phyloP scores from a whole-genome alignment of 2,113 vertebrate genomes.

The Pyrgilauda ruficollis region DNA sequence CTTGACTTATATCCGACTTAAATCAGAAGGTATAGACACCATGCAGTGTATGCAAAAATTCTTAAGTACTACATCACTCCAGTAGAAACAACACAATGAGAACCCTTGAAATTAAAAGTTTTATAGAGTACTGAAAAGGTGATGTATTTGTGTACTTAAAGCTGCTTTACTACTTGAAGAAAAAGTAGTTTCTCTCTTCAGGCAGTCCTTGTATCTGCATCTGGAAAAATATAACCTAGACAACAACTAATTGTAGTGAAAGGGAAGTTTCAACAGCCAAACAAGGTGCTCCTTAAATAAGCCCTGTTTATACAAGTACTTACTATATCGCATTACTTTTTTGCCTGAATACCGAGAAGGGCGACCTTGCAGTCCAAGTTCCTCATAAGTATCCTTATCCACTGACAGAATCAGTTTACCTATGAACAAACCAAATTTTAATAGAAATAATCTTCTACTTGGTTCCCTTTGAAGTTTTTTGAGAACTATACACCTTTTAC shows the following conservation, averaged over 20 bases:
- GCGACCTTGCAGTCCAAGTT: constrained; percentile 86
- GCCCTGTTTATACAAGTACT: constrained; percentile 26
- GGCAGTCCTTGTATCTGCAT: background rate
- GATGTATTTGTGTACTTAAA: background rate
- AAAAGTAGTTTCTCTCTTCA: background rate
- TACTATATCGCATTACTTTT: constrained; percentile 82
- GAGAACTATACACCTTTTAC: background rate
- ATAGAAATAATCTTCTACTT: background rate
- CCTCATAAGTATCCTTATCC: constrained; percentile 91
- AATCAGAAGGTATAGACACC: background rate
- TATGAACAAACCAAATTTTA: constrained; percentile 53
- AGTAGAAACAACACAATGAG: background rate
- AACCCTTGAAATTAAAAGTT: background rate
- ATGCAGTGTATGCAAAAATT: background rate
- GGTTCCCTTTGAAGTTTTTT: background rate
- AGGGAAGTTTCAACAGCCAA: background rate
- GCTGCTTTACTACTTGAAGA: background rate
- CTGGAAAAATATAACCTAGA: background rate
- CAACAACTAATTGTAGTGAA: background rate
- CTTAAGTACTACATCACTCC: background rate
- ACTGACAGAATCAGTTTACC: constrained; percentile 88
- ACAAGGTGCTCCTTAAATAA: background rate
- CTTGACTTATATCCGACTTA: background rate
- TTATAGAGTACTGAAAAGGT: background rate
- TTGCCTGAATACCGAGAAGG: constrained; percentile 83